phyloP scores from a whole-genome alignment of 35 echinoderm and acorn worm genomes.

The Amphiura filiformis region DNA sequence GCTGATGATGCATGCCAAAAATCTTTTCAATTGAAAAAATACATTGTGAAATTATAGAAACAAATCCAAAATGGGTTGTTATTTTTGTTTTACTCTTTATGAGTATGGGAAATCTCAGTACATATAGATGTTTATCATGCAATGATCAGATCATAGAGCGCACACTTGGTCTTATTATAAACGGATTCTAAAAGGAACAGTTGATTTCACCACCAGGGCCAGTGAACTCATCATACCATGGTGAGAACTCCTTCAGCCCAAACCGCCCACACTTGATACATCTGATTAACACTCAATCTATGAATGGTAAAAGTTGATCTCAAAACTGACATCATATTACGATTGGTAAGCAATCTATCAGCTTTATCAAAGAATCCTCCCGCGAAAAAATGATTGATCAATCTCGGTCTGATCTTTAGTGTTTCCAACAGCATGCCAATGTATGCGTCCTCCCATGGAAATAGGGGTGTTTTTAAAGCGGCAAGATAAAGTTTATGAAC shows the following conservation, averaged over 20 bases:
- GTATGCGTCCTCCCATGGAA: conserved; percentile 80
- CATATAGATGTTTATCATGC: too few species aligned
- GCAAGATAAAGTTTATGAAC: conserved; percentile 48
- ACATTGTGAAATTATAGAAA: too few species aligned
- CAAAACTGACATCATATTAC: not conserved
- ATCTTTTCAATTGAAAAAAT: too few species aligned
- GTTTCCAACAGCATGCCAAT: conserved; percentile 36
- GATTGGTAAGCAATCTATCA: not conserved
- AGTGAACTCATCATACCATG: too few species aligned
- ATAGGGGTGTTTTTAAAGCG: conserved; percentile 42
- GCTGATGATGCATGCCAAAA: too few species aligned
- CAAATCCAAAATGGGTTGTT: too few species aligned
- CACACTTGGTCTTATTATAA: too few species aligned
- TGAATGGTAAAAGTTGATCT: conserved; percentile 21
- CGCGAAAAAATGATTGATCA: conserved; percentile 40
- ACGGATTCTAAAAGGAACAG: too few species aligned
- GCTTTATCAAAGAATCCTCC: conserved; percentile 21
- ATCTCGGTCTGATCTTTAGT: conserved; percentile 20
- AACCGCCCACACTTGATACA: not conserved
- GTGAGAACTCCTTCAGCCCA: conserved; percentile 48
- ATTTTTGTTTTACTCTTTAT: too few species aligned
- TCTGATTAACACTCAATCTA: not conserved
- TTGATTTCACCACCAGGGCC: too few species aligned
- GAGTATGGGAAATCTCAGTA: too few species aligned
- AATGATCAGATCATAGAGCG: too few species aligned